A percentile compares a stretch with the other conserved stretches of the same genome.
Evolutionary conservation across 2,113 vertebrate species (phyloP).

Genomic region (Gadus macrocephalus): DNA sequence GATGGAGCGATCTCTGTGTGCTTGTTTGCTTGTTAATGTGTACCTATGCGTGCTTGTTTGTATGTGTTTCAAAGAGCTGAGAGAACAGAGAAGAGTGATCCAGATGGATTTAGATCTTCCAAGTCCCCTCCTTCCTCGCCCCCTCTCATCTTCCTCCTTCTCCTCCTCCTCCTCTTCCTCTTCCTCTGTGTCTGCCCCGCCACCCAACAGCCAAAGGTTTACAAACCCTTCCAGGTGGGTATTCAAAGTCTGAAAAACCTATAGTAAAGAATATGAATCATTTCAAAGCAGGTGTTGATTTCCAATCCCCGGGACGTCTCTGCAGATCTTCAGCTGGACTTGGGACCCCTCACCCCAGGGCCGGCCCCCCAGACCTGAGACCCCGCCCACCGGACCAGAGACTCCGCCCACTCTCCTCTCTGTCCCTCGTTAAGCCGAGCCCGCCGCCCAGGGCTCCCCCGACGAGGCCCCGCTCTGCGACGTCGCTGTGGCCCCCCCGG

Average conservation of each 20-base stretch:
- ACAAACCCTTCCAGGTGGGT: conserved; percentile 40
- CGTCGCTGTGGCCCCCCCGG: conserved; percentile 1
- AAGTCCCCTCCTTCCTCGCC: conserved; percentile 13
- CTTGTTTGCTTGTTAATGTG: not conserved
- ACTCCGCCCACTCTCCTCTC: conserved; percentile 17
- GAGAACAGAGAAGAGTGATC: conserved; percentile 50
- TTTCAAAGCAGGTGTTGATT: no score
- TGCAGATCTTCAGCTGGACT: conserved; percentile 29
- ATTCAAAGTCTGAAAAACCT: no score
- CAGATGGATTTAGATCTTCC: conserved; percentile 47
- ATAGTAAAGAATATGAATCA: no score
- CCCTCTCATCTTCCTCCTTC: not conserved
- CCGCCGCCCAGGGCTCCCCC: conserved; percentile 22
- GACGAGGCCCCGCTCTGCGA: not conserved
- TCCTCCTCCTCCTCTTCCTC: conserved; percentile 8
- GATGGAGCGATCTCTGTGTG: not conserved
- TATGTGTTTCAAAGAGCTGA: conserved; percentile 35
- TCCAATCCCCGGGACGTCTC: not conserved
- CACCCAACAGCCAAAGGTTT: conserved; percentile 3
- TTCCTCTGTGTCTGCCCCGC: not conserved
- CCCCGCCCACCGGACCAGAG: conserved; percentile 1
- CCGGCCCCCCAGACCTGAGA: conserved; percentile 6
- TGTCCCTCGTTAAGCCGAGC: conserved; percentile 19
- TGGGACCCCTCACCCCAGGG: conserved; percentile 5
- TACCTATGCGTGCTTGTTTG: not conserved